Evolutionary conservation across 2,797 vertebrate species (phyloP).

Genomic region (Geotrypetes seraphini): DNA sequence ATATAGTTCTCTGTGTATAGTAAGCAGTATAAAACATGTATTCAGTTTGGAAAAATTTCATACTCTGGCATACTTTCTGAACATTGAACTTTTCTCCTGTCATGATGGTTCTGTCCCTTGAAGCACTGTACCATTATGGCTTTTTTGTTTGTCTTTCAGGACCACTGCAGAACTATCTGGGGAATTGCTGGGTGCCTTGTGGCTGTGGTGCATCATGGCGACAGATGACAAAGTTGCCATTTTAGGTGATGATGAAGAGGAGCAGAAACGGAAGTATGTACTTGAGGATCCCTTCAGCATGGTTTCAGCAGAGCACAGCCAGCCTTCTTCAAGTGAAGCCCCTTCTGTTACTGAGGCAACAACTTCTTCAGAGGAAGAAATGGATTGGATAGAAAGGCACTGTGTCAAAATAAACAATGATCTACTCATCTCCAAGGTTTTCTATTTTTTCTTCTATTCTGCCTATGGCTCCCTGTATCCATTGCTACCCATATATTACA

Average conservation of each 20-base stretch:
- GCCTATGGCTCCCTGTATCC: slow-evolving; percentile 94
- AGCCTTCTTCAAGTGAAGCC: slow-evolving; percentile 20
- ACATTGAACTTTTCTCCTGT: too few species aligned
- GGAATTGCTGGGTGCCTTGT: slow-evolving; percentile 1
- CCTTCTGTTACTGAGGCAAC: slow-evolving; percentile 28
- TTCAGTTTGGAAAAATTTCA: too few species aligned
- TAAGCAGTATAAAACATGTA: too few species aligned
- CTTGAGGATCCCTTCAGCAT: slow-evolving; percentile 74
- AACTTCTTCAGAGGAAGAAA: slow-evolving; percentile 37
- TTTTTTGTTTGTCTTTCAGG: slow-evolving; percentile 37
- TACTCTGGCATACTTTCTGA: too few species aligned
- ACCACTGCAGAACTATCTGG: slow-evolving; percentile 10
- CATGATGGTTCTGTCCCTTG: too few species aligned
- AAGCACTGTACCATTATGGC: too few species aligned
- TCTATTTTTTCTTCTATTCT: slow-evolving; percentile 96
- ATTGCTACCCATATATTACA: slow-evolving; percentile 85
- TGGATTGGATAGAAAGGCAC: slow-evolving; percentile 75
- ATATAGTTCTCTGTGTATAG: too few species aligned
- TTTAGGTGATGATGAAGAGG: slow-evolving; percentile 89
- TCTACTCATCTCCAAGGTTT: slow-evolving; percentile 89
- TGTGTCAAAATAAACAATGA: slow-evolving; percentile 77
- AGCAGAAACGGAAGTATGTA: slow-evolving; percentile 83
- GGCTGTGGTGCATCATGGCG: slow-evolving; percentile 62
- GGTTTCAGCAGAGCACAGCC: slow-evolving; percentile 52
- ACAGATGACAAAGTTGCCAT: slow-evolving; percentile 89